phyloP scores from a whole-genome alignment of 2,797 vertebrate species.

The Melanotaenia pygmaea region DNA sequence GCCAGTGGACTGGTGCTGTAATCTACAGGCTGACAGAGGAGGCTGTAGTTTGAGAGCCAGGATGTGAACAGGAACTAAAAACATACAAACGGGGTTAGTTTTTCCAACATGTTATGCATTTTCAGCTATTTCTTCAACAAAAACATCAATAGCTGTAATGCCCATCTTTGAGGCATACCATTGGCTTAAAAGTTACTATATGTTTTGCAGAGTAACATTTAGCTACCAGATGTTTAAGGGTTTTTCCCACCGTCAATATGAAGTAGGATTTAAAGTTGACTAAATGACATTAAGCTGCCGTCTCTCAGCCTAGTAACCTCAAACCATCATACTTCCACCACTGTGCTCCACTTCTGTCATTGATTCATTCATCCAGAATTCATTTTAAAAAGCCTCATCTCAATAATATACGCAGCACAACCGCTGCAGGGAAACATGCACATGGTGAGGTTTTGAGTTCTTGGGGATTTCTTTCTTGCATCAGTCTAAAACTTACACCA shows the following conservation, averaged over 20 bases:
- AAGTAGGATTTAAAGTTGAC: background rate
- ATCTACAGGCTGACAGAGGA: slow-evolving; percentile 83
- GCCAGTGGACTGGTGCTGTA: slow-evolving; percentile 78
- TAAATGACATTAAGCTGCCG: background rate
- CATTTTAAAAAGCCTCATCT: background rate
- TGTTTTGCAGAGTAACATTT: background rate
- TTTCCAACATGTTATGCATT: no score
- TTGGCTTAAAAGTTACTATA: background rate
- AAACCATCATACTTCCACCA: background rate
- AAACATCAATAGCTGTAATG: background rate
- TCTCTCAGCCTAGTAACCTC: background rate
- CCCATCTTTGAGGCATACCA: background rate
- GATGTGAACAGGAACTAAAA: slow-evolving; percentile 83
- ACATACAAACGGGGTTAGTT: background rate
- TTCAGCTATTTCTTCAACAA: no score
- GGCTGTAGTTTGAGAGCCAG: slow-evolving; percentile 81
- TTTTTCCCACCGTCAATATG: background rate
- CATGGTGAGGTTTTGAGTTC: background rate
- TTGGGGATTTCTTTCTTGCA: background rate
- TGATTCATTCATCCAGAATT: background rate
- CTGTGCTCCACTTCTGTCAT: background rate
- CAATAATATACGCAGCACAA: background rate
- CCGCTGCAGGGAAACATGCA: background rate
- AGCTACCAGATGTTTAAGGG: no score
- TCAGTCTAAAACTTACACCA: background rate